phyloP scores from a whole-genome alignment of 2,113 vertebrate genomes.

The Lipotes vexillifer region DNA sequence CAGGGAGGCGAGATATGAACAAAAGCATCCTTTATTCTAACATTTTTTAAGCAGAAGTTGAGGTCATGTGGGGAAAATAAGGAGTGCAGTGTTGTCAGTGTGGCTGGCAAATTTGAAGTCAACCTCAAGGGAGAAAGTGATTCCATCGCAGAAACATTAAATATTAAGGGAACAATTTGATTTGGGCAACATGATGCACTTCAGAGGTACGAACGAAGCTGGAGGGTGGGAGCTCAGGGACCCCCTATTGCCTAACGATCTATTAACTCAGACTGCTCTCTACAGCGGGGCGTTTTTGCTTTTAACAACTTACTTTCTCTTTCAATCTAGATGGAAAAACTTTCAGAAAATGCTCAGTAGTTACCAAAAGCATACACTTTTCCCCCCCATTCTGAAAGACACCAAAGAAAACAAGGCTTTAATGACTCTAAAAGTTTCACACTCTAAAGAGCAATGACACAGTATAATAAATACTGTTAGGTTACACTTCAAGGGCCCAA shows the following conservation, averaged over 20 bases:
- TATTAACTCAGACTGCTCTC: background rate
- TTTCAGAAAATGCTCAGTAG: background rate
- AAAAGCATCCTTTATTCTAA: slow-evolving; percentile 76
- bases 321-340: background rate
- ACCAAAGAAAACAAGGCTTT: background rate
- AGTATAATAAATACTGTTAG: background rate
- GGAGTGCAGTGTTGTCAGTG: slow-evolving; percentile 66
- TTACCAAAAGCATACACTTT: background rate
- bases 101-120: slow-evolving; percentile 69
- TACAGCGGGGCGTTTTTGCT: slow-evolving; percentile 30
- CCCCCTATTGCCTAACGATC: background rate
- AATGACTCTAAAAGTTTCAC: background rate
- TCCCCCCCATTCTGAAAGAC: background rate
- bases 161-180: slow-evolving; percentile 69
- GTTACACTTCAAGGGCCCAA: background rate
- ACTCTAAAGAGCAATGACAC: background rate
- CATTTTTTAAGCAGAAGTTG: slow-evolving; percentile 67
- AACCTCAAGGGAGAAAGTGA: slow-evolving; percentile 67
- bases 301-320: slow-evolving; percentile 60
- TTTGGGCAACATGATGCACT: slow-evolving; percentile 52
- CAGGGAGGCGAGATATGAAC: slow-evolving; percentile 69
- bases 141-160: slow-evolving; percentile 69
- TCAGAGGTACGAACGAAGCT: slow-evolving; percentile 8
- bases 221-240: background rate
- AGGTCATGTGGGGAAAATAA: slow-evolving; percentile 67